phyloP scores from a whole-genome alignment of 2,113 vertebrate genomes.

The Hoplias malabaricus region DNA sequence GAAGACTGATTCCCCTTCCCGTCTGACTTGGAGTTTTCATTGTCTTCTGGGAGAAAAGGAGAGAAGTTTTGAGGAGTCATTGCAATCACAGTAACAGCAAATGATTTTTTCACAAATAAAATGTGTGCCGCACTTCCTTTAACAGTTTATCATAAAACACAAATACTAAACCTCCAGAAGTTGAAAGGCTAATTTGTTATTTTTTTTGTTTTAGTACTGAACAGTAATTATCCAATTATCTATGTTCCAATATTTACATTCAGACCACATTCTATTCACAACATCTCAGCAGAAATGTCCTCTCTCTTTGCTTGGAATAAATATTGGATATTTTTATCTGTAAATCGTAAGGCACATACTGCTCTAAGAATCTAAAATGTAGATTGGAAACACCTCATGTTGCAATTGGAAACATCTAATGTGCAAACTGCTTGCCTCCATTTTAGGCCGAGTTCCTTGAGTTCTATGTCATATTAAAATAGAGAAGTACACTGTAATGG shows the following conservation, averaged over 20 bases:
- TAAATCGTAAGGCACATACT: too few relatives aligned
- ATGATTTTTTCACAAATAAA: background rate
- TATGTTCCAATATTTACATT: too few relatives aligned
- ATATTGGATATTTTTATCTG: too few relatives aligned
- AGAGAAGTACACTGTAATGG: background rate
- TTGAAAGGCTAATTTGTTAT: too few relatives aligned
- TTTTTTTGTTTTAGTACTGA: too few relatives aligned
- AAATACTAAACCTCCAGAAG: too few relatives aligned
- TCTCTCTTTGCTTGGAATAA: too few relatives aligned
- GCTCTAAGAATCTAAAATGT: background rate
- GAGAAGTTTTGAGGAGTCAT: background rate
- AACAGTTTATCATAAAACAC: background rate
- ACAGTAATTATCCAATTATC: too few relatives aligned
- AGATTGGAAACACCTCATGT: background rate
- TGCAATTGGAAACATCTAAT: background rate
- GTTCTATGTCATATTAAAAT: background rate
- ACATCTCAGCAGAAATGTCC: too few relatives aligned
- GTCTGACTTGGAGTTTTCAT: slow-evolving; percentile 91
- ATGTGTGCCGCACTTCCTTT: background rate
- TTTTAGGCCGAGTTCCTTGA: background rate
- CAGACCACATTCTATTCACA: too few relatives aligned
- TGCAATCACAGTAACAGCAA: background rate
- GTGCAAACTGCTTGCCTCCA: background rate
- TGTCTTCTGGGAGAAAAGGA: slow-evolving; percentile 76
- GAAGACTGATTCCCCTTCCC: slow-evolving; percentile 90